Evolutionary conservation across 2,797 vertebrate species (phyloP), one percentile per base, ranked within the genome.

Genomic region (Enteromius paludinosus): DNA sequence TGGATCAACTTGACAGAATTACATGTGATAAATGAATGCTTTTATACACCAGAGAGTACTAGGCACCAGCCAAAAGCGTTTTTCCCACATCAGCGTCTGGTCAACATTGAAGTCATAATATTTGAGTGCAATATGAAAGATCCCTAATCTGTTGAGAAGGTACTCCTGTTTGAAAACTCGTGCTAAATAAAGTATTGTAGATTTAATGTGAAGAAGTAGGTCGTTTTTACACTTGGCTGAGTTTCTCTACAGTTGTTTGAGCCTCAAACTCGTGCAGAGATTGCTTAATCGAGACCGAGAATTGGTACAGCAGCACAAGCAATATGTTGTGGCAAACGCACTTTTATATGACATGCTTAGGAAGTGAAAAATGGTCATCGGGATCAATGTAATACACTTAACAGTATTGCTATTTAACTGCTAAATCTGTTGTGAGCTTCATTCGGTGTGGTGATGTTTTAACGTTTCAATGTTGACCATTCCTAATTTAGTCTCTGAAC

Each of bases 361-460:
- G 41, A 72, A 35, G 9, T 68, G 30, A 68, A 65, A 15, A n/a
- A 0, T 71, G 68, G 66, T 23, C 41, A 61, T 11, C 20, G 41
- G 20, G 68, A 85, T 59, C 71, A 73, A 65, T 20, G 41, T 0
- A 3, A 66, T 69, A 47, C 41, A 49, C 25, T 28, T 66, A 69
- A 70, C 33, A 49, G 62, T 82, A 59, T 78, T 78, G 25, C 66
- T 33, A 18, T 38, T 30, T 64, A 49, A 71, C 56, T 43, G n/a
- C 69, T 61, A 9, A 49, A 70, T 74, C 33, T 69, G 30, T 69
- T 62, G 33, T 62, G 61, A 62, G 28, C 77, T 59, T 52, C 38
- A 78, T 86, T 83, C 59, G 62, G 75, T 82, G 35, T 79, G 76
- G 47, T 82, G 30, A 41, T 52, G 73, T 87, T 82, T 83, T 43